Percentiles rank a stretch among this genome's conserved stretches.
Evolutionary conservation across 2,888 invertebrate genomes (phyloP).

Genomic region (Brachynemurus nebulosus): DNA sequence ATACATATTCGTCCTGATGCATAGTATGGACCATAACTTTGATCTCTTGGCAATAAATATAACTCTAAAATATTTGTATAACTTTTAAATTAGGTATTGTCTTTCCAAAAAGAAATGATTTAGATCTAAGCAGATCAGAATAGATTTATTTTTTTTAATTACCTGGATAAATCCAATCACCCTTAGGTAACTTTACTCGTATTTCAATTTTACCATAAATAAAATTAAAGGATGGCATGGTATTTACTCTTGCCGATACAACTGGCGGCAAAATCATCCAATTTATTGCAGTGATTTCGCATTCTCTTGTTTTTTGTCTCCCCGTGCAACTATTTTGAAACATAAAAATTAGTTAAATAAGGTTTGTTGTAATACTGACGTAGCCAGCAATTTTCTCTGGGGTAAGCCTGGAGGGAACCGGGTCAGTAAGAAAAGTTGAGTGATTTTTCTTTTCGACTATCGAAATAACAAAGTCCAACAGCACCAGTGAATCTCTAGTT

Average conservation of each 20-base stretch:
- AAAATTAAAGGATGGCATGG: constrained; percentile 48
- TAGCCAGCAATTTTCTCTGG: too few relatives aligned
- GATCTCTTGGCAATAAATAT: constrained; percentile 3
- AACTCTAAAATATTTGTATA: constrained; percentile 9
- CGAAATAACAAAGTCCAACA: too few relatives aligned
- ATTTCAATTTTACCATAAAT: constrained; percentile 54
- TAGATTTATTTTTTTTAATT: too few relatives aligned
- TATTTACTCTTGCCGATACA: constrained; percentile 45
- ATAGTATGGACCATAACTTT: constrained; percentile 24
- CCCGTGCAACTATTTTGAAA: constrained; percentile 31
- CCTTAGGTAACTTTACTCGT: constrained; percentile 55
- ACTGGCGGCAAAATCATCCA: constrained; percentile 53
- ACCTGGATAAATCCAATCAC: constrained; percentile 71
- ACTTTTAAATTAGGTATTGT: not conserved
- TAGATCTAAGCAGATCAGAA: too few relatives aligned
- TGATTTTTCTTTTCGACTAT: too few relatives aligned
- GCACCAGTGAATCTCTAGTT: too few relatives aligned
- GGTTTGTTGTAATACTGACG: not conserved
- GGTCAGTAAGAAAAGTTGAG: too few relatives aligned
- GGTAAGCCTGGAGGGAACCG: too few relatives aligned
- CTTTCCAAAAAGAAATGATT: too few relatives aligned
- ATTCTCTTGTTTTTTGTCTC: constrained; percentile 25
- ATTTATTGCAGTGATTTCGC: constrained; percentile 33
- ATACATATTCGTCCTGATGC: constrained; percentile 51
- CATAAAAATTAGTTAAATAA: not conserved